A percentile compares a stretch with the other conserved stretches of the same genome.
These are phyloP conservation scores for Nephila pilipes DNA, from an alignment of 1,140 invertebrate genomes.

Conservation along the genomic window DNA sequence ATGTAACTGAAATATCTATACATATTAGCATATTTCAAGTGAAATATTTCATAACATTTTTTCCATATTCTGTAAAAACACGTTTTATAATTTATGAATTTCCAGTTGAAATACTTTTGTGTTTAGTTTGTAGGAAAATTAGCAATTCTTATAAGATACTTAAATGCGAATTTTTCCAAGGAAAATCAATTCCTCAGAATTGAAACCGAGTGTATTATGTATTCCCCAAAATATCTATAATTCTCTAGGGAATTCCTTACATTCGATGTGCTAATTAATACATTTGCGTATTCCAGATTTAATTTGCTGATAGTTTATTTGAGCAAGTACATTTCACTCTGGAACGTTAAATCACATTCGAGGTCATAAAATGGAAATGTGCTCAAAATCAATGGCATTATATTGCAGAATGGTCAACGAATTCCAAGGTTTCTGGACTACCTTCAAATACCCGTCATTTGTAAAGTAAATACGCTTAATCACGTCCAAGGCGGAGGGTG, in stretches of 20 bases:
- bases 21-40: too few species aligned
- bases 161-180: background rate
- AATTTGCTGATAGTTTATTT: constrained; percentile 32
- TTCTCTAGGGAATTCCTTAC: too few species aligned
- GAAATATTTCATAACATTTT: too few species aligned
- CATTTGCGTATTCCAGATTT: background rate
- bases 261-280: background rate
- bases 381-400: constrained; percentile 9
- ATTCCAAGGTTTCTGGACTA: constrained; percentile 19
- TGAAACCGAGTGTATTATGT: too few species aligned
- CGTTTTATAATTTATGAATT: too few species aligned
- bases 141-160: too few species aligned
- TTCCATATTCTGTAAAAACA: too few species aligned
- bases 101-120: too few species aligned
- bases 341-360: background rate
- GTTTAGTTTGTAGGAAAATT: too few species aligned
- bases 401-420: background rate
- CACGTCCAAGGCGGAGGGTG: constrained; percentile 44
- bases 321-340: background rate
- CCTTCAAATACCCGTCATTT: constrained; percentile 56
- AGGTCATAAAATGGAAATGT: constrained; percentile 41
- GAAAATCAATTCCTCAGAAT: background rate
- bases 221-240: too few species aligned
- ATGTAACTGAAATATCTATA: too few species aligned
- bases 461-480: constrained; percentile 62